phyloP scores from a whole-genome alignment of 2,113 vertebrate species.

The Salvelinus fontinalis region DNA sequence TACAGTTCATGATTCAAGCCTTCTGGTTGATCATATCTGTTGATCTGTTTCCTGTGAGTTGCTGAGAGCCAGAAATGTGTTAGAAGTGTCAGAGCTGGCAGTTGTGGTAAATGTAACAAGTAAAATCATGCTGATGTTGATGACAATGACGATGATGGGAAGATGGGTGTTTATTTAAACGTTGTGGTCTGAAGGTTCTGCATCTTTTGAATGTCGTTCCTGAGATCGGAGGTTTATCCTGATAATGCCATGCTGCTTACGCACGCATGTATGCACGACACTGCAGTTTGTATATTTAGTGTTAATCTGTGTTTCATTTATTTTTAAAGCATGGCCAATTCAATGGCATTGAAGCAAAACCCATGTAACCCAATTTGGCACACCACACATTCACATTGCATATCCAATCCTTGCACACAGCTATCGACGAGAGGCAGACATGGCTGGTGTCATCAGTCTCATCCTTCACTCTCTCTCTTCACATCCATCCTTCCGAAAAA shows the following conservation, averaged over 20 bases:
- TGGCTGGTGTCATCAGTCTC: too few species aligned
- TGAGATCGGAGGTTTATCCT: neutral
- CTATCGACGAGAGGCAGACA: neutral
- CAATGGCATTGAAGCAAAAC: too few species aligned
- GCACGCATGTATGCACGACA: neutral
- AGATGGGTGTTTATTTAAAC: too few species aligned
- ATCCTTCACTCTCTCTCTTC: slow-evolving; percentile 47
- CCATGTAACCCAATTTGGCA: neutral
- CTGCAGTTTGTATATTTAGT: neutral
- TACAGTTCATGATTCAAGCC: too few species aligned
- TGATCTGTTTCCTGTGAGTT: too few species aligned
- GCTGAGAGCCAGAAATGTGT: too few species aligned
- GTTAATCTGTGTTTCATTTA: neutral
- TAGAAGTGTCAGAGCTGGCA: too few species aligned
- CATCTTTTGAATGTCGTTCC: neutral
- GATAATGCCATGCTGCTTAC: neutral
- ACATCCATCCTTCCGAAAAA: slow-evolving; percentile 74
- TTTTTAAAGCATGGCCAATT: neutral
- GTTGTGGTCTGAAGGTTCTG: too few species aligned
- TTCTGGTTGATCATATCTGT: too few species aligned
- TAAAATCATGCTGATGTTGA: too few species aligned
- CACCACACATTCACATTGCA: neutral
- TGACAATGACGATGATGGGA: too few species aligned
- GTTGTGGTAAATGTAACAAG: too few species aligned
- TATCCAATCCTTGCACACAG: neutral